Evolutionary conservation across 2,113 vertebrate species (phyloP).

Genomic region (Clarias macrocephalus): DNA sequence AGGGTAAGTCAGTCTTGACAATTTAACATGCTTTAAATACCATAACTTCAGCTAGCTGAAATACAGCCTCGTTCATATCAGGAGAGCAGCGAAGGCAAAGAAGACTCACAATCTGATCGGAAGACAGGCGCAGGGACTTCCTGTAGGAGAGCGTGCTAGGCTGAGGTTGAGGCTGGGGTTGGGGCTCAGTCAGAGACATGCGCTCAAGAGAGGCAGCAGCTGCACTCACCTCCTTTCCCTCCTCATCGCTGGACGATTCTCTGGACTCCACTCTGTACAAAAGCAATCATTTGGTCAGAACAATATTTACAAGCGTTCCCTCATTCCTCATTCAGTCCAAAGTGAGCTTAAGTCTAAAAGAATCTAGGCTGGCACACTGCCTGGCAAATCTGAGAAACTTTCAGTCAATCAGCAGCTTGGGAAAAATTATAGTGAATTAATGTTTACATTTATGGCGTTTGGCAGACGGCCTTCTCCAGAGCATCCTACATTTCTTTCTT

Average conservation of each 20-base stretch:
- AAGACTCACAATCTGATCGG: conserved; percentile 89
- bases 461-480: neutral
- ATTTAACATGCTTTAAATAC: neutral
- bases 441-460: neutral
- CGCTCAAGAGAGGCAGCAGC: conserved; percentile 74
- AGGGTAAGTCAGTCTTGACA: neutral
- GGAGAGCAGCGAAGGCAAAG: neutral
- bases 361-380: conserved; percentile 9
- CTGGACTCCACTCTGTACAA: conserved; percentile 75
- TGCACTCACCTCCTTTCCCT: conserved; percentile 82
- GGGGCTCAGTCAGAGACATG: conserved; percentile 62
- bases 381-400: neutral
- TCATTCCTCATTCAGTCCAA: neutral
- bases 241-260: conserved; percentile 92
- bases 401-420: neutral
- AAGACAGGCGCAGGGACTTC: conserved; percentile 94
- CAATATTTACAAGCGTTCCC: neutral
- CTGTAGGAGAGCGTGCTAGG: conserved; percentile 78
- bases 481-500: no score
- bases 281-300: neutral
- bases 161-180: conserved; percentile 60
- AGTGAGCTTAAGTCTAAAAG: neutral
- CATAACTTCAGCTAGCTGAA: neutral
- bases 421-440: neutral
- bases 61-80: neutral